Conservation (phyloP, 2,113 vertebrate species). For the Hemibagrus wyckioides region DNA sequence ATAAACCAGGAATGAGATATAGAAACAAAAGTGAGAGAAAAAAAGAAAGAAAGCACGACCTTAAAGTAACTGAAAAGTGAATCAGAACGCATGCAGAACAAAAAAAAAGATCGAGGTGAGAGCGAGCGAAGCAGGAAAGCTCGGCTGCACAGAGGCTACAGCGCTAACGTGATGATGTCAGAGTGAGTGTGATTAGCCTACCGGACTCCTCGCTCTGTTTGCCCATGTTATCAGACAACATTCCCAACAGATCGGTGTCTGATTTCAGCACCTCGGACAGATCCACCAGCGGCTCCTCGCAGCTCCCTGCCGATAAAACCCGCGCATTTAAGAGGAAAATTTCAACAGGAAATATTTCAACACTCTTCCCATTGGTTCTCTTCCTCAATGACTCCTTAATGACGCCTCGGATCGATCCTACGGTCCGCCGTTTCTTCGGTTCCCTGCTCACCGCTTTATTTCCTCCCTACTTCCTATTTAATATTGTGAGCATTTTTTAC, state of each 20-base stretch:
- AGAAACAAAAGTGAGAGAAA: constrained; percentile 25
- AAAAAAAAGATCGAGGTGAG: not conserved
- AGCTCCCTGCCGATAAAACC: constrained; percentile 73
- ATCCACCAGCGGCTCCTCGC: constrained; percentile 90
- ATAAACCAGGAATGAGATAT: constrained; percentile 54
- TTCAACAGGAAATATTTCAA: not conserved
- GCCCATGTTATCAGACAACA: constrained; percentile 88
- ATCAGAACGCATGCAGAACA: not conserved
- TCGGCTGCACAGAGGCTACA: constrained; percentile 8
- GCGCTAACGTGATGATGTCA: not conserved
- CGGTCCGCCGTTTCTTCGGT: not conserved
- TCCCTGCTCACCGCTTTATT: not conserved
- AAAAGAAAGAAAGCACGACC: constrained; percentile 50
- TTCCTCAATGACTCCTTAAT: too few relatives aligned
- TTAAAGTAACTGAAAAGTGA: constrained; percentile 53
- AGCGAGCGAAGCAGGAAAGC: not conserved
- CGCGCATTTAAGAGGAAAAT: constrained; percentile 52
- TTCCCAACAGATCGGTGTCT: constrained; percentile 96
- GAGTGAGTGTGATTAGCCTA: constrained; percentile 68
- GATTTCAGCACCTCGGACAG: constrained; percentile 94
- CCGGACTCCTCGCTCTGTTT: constrained; percentile 90
- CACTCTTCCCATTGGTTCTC: not conserved
- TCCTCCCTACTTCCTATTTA: too few relatives aligned
- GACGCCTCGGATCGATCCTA: not conserved
- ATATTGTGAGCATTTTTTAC: too few relatives aligned